Conservation (phyloP, 2,888 invertebrate genomes). For the Pandemis corylana region DNA sequence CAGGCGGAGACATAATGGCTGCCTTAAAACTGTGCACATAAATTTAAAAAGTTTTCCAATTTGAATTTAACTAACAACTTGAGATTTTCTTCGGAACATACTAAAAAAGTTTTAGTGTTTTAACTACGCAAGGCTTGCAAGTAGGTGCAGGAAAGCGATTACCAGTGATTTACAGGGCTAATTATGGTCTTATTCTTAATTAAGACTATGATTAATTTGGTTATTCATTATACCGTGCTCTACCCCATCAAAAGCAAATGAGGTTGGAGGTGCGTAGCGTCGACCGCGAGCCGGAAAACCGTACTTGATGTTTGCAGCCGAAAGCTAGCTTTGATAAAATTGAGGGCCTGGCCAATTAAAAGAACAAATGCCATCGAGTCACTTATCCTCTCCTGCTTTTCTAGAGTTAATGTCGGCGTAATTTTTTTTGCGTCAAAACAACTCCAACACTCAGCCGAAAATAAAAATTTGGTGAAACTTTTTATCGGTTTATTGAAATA, state of each 20-base stretch:
- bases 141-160: conserved; percentile 35
- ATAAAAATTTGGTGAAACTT: conserved; percentile 43
- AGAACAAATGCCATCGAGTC: not conserved
- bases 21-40: conserved; percentile 77
- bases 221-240: conserved; percentile 19
- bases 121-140: conserved; percentile 60
- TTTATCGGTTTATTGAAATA: conserved; percentile 65
- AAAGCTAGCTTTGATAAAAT: conserved; percentile 11
- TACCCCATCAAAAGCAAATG: conserved; percentile 14
- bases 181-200: conserved; percentile 39
- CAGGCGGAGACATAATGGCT: conserved; percentile 69
- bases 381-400: not conserved
- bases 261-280: conserved; percentile 1
- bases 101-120: conserved; percentile 72
- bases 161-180: conserved; percentile 33
- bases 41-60: conserved; percentile 81
- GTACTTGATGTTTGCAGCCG: conserved; percentile 1
- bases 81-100: conserved; percentile 71
- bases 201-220: conserved; percentile 34
- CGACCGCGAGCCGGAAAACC: conserved; percentile 1
- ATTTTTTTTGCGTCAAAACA: conserved; percentile 2
- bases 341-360: conserved; percentile 11
- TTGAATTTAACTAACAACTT: conserved; percentile 82
- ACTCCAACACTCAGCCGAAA: conserved; percentile 30
- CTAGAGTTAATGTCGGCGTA: not conserved